Evolutionary conservation across 2,113 vertebrate genomes (phyloP).

Genomic region (Tympanuchus pallidicinctus): DNA sequence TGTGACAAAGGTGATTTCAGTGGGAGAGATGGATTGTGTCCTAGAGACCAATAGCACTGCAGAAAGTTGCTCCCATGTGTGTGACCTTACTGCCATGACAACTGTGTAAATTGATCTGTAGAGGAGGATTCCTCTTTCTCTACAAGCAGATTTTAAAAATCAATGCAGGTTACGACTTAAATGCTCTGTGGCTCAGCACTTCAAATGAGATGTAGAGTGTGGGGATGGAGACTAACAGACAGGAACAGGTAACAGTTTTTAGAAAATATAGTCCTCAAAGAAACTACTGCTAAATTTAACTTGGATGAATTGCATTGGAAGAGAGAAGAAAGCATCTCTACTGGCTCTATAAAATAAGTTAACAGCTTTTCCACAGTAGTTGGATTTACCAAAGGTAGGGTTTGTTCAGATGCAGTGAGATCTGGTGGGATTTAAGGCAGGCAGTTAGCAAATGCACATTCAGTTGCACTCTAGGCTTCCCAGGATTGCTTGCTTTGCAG

Average conservation of each 20-base stretch:
- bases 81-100: constrained; percentile 8
- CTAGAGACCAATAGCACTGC: neutral
- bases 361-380: neutral
- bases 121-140: constrained; percentile 41
- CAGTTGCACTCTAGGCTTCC: neutral
- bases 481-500: neutral
- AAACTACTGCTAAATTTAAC: neutral
- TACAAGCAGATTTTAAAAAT: constrained; percentile 48
- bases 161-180: constrained; percentile 16
- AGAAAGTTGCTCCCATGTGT: neutral
- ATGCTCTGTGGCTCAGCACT: neutral
- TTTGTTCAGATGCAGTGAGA: neutral
- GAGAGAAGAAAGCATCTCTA: neutral
- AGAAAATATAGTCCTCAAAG: neutral
- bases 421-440: neutral
- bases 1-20: neutral
- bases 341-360: fast-evolving
- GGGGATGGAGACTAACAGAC: neutral
- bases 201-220: neutral
- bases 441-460: neutral
- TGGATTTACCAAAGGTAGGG: neutral
- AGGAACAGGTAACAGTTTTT: neutral
- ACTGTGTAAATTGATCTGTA: constrained; percentile 50
- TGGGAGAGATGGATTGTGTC: neutral
- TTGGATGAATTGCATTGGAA: neutral